Evolutionary conservation across 2,888 invertebrate genomes (phyloP).

Genomic region (Luffia ferchaultella): DNA sequence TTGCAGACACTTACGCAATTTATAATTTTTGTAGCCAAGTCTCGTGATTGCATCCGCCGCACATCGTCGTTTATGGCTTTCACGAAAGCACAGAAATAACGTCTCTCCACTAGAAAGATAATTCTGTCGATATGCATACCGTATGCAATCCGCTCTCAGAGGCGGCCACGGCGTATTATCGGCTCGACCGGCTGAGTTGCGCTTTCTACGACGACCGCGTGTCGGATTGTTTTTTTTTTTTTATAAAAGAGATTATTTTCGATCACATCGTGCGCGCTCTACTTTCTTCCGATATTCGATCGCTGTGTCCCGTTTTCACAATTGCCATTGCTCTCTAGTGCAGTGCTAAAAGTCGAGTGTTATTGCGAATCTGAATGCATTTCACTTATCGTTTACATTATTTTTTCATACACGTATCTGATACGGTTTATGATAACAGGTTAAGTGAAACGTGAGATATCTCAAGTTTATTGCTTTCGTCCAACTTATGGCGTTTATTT

Average conservation of each 20-base stretch:
- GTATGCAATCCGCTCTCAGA: conserved; percentile 29
- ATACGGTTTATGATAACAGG: too few relatives aligned
- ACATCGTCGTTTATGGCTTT: conserved; percentile 22
- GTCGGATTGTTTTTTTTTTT: background rate
- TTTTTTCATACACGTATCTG: too few relatives aligned
- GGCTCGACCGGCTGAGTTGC: background rate
- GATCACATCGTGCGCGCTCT: conserved; percentile 3
- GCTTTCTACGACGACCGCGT: background rate
- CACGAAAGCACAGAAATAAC: conserved; percentile 57
- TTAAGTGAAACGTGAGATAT: too few relatives aligned
- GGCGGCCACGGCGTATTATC: background rate
- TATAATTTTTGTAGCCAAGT: background rate
- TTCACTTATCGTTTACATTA: too few relatives aligned
- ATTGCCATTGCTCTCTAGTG: conserved; percentile 21
- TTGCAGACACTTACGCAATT: too few relatives aligned
- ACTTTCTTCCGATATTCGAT: conserved; percentile 54
- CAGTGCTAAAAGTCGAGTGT: too few relatives aligned
- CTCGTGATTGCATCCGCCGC: conserved; percentile 3
- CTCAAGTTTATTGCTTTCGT: too few relatives aligned
- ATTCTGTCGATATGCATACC: conserved; percentile 47
- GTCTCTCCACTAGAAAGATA: conserved; percentile 41
- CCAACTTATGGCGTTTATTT: too few relatives aligned
- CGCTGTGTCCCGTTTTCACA: conserved; percentile 31
- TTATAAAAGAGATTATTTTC: background rate
- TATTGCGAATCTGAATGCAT: too few relatives aligned